Evolutionary conservation across 2,113 vertebrate species (phyloP), one percentile per base, ranked within the genome.

Genomic region (Tychaedon coryphoeus): DNA sequence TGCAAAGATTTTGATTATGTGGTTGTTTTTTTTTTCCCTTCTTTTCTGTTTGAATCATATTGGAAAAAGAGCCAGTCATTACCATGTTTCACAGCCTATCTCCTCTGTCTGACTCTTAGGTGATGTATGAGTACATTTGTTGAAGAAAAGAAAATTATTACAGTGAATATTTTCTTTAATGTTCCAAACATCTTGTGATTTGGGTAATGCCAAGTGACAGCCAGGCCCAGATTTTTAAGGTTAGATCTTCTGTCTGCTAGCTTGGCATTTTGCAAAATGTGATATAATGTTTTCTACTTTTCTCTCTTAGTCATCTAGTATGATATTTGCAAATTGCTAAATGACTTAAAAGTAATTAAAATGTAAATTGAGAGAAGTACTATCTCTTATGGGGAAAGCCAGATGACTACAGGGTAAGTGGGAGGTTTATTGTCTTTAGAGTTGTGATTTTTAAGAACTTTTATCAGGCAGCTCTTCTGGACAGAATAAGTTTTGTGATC

Each of bases 331-430:
- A 92, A 87, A 86, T 85, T 42, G 38, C 50, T 91, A 96, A 89
- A 82, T 73, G 36, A 71, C 40, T 90, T 88, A 69, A 58, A 92
- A 91, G 75, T 90, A 88, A 94, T 95, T 93, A 85, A 86, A 88
- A 90, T 93, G 57, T 48, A 94, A 95, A 94, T 79, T 91, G 82
- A 83, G 16, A 54, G n/a, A 87, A 88, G 33, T 79, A 83, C 29
- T 73, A 29, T 84, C 40, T 86, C 42, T 83, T 69, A 67, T 28
- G 29, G 42, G 14, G 19, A 94, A 61, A 93, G 67, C 7, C 42
- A 84, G 50, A 80, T 23, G 50, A 51, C 20, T 79, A 70, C n/a
- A 74, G 25, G 12, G 43, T 65, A 85, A 65, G 66, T 60, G 15
- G 43, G 8, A 9, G 2, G 6, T 53, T 62, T 79, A 64, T 69